phyloP scores from a whole-genome alignment of 2,113 vertebrate species.

The Gobio gobio region DNA sequence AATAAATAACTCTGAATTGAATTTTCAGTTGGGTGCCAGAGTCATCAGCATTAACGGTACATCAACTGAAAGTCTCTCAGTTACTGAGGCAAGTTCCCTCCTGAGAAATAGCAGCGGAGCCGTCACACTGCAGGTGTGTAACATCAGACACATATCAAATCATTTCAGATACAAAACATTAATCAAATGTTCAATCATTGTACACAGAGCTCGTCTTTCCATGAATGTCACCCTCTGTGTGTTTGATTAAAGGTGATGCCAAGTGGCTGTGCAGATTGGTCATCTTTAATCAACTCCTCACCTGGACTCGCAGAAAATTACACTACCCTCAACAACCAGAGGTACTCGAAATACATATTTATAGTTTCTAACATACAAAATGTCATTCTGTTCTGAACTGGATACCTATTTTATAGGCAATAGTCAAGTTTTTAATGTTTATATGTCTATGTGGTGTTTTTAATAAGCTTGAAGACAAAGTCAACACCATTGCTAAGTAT shows the following conservation, averaged over 20 bases:
- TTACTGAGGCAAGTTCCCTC: constrained; percentile 81
- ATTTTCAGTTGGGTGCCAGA: constrained; percentile 83
- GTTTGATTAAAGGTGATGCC: constrained; percentile 37
- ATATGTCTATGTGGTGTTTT: too few relatives aligned
- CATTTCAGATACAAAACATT: not conserved
- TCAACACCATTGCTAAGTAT: too few relatives aligned
- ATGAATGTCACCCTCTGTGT: constrained; percentile 4
- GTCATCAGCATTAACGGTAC: constrained; percentile 88
- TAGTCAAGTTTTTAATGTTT: too few relatives aligned
- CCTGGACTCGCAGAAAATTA: constrained; percentile 22
- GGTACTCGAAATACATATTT: constrained; percentile 9
- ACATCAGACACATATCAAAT: not conserved
- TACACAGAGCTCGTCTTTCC: not conserved
- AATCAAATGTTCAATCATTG: constrained; percentile 1
- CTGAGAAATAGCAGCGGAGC: constrained; percentile 82
- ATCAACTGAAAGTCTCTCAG: constrained; percentile 85
- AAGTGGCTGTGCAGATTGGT: not conserved
- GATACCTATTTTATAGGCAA: not conserved
- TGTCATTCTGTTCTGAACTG: not conserved
- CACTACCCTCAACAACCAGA: constrained; percentile 32
- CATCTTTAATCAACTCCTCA: constrained; percentile 1
- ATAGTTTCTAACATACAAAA: not conserved
- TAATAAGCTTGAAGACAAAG: too few relatives aligned
- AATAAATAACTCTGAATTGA: constrained; percentile 19
- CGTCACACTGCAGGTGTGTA: constrained; percentile 82